Evolutionary conservation across 2,797 vertebrate genomes (phyloP).

Genomic region (Dermochelys coriacea): DNA sequence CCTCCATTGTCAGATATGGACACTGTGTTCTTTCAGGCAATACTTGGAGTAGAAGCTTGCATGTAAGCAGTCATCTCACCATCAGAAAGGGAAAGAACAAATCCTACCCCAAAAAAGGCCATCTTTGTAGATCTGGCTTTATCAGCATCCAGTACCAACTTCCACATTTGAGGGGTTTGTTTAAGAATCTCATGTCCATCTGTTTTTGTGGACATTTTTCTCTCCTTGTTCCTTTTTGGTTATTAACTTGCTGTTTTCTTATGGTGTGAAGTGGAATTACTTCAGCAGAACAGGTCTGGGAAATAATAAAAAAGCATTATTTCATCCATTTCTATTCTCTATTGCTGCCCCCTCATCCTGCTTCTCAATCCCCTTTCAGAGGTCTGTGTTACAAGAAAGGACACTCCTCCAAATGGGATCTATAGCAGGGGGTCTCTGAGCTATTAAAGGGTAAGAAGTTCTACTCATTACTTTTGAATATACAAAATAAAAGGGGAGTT

Average conservation of each 20-base stretch:
- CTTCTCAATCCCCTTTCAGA: not conserved
- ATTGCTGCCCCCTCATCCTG: not conserved
- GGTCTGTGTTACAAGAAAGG: not conserved
- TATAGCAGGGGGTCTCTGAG: not conserved
- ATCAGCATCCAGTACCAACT: not conserved
- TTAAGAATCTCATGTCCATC: not conserved
- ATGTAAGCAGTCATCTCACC: not conserved
- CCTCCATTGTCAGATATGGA: not conserved
- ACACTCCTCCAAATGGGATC: not conserved
- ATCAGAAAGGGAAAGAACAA: not conserved
- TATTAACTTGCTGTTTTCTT: not conserved
- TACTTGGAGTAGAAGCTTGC: not conserved
- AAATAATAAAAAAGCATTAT: not conserved
- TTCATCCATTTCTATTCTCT: not conserved
- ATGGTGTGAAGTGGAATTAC: not conserved
- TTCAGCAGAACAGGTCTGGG: not conserved
- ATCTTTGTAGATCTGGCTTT: not conserved
- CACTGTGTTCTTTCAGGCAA: not conserved
- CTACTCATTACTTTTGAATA: not conserved
- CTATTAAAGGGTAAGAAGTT: not conserved
- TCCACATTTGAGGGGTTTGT: not conserved
- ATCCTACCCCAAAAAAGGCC: not conserved
- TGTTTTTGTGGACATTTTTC: not conserved
- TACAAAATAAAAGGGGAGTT: accelerated
- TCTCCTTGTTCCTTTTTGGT: not conserved